phyloP scores from a whole-genome alignment of 1,140 invertebrate species.

The Grapholita molesta region DNA sequence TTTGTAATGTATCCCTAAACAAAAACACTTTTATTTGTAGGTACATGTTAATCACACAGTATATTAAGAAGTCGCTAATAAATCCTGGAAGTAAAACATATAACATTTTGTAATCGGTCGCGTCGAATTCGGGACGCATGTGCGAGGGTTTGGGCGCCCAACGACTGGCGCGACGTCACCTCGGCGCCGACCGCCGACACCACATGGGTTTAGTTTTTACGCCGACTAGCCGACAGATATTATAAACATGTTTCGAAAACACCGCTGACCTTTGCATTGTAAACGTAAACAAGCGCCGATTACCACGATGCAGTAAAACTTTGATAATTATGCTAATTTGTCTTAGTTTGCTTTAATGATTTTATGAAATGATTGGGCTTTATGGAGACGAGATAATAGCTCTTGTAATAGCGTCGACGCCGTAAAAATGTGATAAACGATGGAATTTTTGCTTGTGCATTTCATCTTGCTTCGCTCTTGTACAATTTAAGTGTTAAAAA shows the following conservation, averaged over 20 bases:
- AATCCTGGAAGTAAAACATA: neutral
- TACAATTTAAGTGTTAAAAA: neutral
- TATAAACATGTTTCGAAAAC: constrained; percentile 42
- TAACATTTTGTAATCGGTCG: constrained; percentile 5
- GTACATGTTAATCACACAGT: constrained; percentile 8
- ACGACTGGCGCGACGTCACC: constrained; percentile 34
- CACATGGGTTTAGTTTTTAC: constrained; percentile 40
- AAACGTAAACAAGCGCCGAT: constrained; percentile 19
- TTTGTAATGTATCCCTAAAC: neutral
- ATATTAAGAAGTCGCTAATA: neutral
- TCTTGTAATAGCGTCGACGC: neutral
- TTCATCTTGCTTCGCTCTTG: neutral
- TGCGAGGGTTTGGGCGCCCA: constrained; percentile 29
- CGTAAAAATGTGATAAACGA: neutral
- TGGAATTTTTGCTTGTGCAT: neutral
- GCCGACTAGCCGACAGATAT: constrained; percentile 40
- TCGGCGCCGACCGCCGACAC: constrained; percentile 36
- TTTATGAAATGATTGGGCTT: constrained; percentile 13
- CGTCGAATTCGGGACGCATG: constrained; percentile 41
- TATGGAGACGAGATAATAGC: constrained; percentile 10
- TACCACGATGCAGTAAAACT: constrained; percentile 4
- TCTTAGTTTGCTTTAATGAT: constrained; percentile 8
- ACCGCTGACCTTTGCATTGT: constrained; percentile 32
- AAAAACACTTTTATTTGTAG: neutral
- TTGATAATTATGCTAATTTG: constrained; percentile 6